Base-by-base conservation (phyloP, 2,797 vertebrate genomes). In the Lutra lutra region DNA sequence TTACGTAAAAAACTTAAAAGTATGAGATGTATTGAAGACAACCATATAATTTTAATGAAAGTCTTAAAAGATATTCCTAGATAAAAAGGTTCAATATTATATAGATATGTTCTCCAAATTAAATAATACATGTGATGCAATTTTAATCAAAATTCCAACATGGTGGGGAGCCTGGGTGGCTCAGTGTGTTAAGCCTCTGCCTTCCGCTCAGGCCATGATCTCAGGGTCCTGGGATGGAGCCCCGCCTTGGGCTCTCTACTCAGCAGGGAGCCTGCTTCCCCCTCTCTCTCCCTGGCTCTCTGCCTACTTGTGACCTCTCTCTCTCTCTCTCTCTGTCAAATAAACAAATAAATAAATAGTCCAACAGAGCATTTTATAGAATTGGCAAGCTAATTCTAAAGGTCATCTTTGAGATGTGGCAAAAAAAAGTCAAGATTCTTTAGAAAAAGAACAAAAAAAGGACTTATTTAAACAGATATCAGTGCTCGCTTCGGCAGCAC, bases 1-100 rank as follows among this genome's bases (percentile, higher is more conserved):
- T 86, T 64, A 90, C 7, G 8, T 64, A 73, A 27, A 66, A 89
- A 96, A 78, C 20, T 48, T 68, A 32, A 64, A 85, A 93, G 20
- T 70, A 80, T 56, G 15, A 86, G 86, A 79, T 62, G 10, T 89
- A 72, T 20, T 85, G 14, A 93, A 78, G 78, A 79, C 54, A 93
- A 62, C 60, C 51, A 93, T 73, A 56, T 64, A 93, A 86, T 86
- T 96, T 90, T 73, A 96, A 66, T 58, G 48, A 89, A 78, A 68
- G 66, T 15, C 62, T n/a, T 86, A 75, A 86, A 86, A 90, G 25
- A 66, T 86, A 66, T 40, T 96, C 18, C 46, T 56, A 88, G 32
- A n/a, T 86, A 21, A 66, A 89, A 93, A 66, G 32, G 27, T 73
- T 90, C 72, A 85, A 62, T 54, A 90, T 48, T 54, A 86, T n/a